phyloP scores from a whole-genome alignment of 92 coral and sea anemone species.

The Umimayanthus chanpuru region DNA sequence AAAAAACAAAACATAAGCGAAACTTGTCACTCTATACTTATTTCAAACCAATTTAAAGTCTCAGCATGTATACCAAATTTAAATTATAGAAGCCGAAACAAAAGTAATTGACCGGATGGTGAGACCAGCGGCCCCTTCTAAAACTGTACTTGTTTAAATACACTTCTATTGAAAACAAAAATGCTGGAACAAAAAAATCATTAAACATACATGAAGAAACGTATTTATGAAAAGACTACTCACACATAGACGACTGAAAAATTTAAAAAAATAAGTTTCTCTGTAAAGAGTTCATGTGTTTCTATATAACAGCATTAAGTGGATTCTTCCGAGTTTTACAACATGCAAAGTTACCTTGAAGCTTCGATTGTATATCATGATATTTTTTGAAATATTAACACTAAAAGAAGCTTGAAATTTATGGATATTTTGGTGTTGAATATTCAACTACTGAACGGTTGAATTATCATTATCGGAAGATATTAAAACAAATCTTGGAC shows the following conservation, averaged over 20 bases:
- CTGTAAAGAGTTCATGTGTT: background rate
- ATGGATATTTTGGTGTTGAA: background rate
- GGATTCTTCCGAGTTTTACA: background rate
- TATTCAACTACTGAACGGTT: background rate
- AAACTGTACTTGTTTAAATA: background rate
- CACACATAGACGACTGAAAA: background rate
- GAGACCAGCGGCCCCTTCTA: background rate
- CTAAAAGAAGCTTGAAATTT: background rate
- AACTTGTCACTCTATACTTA: no score
- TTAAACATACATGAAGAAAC: background rate
- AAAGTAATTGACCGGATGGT: background rate
- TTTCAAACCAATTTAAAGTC: no score
- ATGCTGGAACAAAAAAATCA: no score
- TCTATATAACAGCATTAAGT: background rate
- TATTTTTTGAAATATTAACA: background rate
- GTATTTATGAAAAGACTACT: background rate
- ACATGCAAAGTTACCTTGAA: no score
- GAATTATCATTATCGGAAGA: background rate
- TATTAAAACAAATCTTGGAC: background rate
- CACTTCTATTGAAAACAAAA: background rate
- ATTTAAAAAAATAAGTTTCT: no score
- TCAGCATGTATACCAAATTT: no score
- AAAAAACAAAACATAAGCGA: no score
- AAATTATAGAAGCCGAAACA: background rate
- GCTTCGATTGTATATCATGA: background rate